Percentiles rank a stretch among this genome's conserved stretches.
Evolutionary conservation across 1,140 invertebrate genomes (phyloP).

Genomic region (Orchesella cincta): DNA sequence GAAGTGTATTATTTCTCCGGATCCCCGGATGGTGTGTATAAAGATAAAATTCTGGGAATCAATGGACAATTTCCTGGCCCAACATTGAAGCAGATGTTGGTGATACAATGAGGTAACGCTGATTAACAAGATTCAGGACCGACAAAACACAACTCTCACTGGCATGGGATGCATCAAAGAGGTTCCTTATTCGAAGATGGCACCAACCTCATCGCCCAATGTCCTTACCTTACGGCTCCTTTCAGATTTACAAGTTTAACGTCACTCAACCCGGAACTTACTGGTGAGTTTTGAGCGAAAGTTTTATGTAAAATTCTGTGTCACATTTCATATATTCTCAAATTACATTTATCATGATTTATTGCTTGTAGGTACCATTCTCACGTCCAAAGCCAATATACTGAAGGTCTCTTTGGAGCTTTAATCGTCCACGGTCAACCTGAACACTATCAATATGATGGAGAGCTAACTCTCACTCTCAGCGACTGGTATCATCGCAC

Average conservation of each 20-base stretch:
- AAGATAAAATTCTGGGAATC: conserved; percentile 24
- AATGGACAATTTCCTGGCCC: conserved; percentile 42
- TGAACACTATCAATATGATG: background rate
- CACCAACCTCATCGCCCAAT: conserved; percentile 30
- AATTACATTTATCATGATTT: background rate
- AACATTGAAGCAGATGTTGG: conserved; percentile 29
- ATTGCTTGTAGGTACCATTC: conserved; percentile 14
- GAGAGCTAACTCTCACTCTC: background rate
- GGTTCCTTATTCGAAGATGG: conserved; percentile 34
- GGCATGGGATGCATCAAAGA: conserved; percentile 36
- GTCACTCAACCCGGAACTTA: background rate
- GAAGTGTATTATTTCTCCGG: conserved; percentile 28
- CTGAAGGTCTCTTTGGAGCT: conserved; percentile 11
- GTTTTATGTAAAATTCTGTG: background rate
- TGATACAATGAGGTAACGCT: conserved; percentile 17
- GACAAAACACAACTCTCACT: conserved; percentile 33
- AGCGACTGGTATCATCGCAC: conserved; percentile 40
- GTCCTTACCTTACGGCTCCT: conserved; percentile 4
- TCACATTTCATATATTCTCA: background rate
- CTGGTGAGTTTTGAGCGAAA: background rate
- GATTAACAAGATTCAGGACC: conserved; percentile 37
- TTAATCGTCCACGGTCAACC: background rate
- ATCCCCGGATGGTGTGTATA: conserved; percentile 37
- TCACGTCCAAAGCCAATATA: background rate
- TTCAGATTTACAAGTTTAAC: background rate